Evolutionary conservation across 2,113 vertebrate species (phyloP).

Genomic region (Chunga burmeisteri): DNA sequence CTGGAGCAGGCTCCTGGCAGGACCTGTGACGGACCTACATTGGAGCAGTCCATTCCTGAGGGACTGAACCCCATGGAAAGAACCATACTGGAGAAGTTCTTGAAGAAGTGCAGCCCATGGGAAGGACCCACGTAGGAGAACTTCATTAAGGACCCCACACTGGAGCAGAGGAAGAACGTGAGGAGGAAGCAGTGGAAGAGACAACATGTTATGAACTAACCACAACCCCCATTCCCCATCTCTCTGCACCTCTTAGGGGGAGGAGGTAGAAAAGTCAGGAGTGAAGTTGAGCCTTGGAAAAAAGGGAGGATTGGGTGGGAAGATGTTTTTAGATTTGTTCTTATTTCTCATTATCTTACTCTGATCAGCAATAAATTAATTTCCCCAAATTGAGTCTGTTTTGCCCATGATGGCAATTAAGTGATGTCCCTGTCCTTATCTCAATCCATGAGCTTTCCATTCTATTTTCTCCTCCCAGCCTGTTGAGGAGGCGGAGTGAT

Average conservation of each 20-base stretch:
- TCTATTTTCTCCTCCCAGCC: background rate
- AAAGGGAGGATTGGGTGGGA: background rate
- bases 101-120: background rate
- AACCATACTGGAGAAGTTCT: no score
- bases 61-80: background rate
- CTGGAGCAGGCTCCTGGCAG: background rate
- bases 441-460: background rate
- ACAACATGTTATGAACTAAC: background rate
- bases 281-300: background rate
- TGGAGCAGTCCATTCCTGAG: background rate
- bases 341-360: background rate
- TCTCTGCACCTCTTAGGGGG: rapidly evolving
- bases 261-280: background rate
- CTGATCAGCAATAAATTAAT: background rate
- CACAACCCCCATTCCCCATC: no score
- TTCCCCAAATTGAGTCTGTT: background rate
- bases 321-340: background rate
- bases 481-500: background rate
- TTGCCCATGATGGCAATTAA: background rate
- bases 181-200: background rate
- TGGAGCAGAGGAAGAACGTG: background rate
- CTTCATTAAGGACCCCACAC: background rate
- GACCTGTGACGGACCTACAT: rapidly evolving
- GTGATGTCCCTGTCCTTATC: background rate
- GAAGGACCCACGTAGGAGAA: background rate